A percentile compares a stretch with the other conserved stretches of the same genome.
Evolutionary conservation across 2,888 invertebrate genomes (phyloP).

Genomic region (Drosophila merina): DNA sequence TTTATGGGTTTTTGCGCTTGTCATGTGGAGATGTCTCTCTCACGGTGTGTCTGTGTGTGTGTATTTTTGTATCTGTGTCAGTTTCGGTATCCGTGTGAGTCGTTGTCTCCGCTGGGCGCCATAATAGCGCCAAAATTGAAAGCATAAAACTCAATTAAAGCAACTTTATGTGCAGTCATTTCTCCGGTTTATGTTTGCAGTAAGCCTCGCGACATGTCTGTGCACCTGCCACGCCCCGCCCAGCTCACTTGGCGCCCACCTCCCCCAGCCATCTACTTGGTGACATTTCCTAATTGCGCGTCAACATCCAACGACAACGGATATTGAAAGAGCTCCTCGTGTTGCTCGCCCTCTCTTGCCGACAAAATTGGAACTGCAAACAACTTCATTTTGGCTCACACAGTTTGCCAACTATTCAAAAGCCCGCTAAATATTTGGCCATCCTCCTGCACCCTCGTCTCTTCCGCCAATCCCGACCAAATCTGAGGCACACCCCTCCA

Average conservation of each 20-base stretch:
- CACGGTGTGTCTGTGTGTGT: not conserved
- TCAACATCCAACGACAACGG: conserved; percentile 59
- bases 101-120: conserved; percentile 51
- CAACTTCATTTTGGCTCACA: conserved; percentile 64
- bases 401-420: conserved; percentile 62
- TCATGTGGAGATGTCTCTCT: conserved; percentile 41
- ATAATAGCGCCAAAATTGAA: conserved; percentile 71
- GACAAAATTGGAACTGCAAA: conserved; percentile 67
- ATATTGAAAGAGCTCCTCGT: conserved; percentile 62
- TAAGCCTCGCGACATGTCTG: conserved; percentile 61
- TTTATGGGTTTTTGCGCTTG: conserved; percentile 68
- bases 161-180: conserved; percentile 74
- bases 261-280: conserved; percentile 15
- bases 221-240: conserved; percentile 51
- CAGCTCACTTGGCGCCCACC: not conserved
- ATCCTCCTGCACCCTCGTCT: not conserved
- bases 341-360: conserved; percentile 3
- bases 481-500: conserved; percentile 6
- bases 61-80: conserved; percentile 1
- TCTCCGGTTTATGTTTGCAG: conserved; percentile 66
- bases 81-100: conserved; percentile 22
- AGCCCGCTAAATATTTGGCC: conserved; percentile 60
- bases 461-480: conserved; percentile 8
- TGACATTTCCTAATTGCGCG: conserved; percentile 71
- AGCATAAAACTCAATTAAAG: conserved; percentile 73